Conservation (phyloP, 1,140 invertebrate genomes). For the Meloidogyne floridensis region DNA sequence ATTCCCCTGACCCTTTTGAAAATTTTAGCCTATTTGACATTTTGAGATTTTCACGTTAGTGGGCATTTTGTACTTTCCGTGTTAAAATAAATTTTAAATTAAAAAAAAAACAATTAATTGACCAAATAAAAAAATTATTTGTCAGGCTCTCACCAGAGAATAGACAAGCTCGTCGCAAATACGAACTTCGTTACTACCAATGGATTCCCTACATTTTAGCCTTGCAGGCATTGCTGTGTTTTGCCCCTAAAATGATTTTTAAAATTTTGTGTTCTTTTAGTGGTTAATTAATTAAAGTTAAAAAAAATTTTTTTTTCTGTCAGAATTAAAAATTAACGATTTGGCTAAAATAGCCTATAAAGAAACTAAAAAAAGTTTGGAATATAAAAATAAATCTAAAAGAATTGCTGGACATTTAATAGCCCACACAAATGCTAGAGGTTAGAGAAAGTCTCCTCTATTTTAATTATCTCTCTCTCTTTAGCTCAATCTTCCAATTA, state of each 20-base stretch:
- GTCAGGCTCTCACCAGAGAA: slow-evolving; percentile 35
- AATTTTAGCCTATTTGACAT: neutral
- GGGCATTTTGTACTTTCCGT: no score
- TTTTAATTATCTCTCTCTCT: slow-evolving; percentile 1
- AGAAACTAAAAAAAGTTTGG: slow-evolving; percentile 43
- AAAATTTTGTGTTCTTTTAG: slow-evolving; percentile 53
- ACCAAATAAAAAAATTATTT: neutral
- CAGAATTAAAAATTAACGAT: slow-evolving; percentile 47
- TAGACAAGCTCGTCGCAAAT: slow-evolving; percentile 33
- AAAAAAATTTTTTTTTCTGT: slow-evolving; percentile 20
- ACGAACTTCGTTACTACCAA: slow-evolving; percentile 51
- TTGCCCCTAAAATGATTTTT: slow-evolving; percentile 52
- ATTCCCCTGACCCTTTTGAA: neutral
- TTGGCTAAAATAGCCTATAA: slow-evolving; percentile 52
- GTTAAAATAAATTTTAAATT: no score
- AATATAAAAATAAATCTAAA: slow-evolving; percentile 36
- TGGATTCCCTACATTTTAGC: slow-evolving; percentile 53
- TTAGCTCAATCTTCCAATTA: slow-evolving; percentile 46
- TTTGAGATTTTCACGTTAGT: neutral
- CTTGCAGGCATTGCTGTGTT: slow-evolving; percentile 49
- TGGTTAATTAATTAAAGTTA: slow-evolving; percentile 36
- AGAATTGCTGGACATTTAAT: slow-evolving; percentile 44
- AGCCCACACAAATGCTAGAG: slow-evolving; percentile 32
- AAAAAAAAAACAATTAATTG: no score
- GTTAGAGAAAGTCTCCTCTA: slow-evolving; percentile 2